Conservation (phyloP, 2,113 vertebrate genomes). For the Melanostigma gelatinosum region DNA sequence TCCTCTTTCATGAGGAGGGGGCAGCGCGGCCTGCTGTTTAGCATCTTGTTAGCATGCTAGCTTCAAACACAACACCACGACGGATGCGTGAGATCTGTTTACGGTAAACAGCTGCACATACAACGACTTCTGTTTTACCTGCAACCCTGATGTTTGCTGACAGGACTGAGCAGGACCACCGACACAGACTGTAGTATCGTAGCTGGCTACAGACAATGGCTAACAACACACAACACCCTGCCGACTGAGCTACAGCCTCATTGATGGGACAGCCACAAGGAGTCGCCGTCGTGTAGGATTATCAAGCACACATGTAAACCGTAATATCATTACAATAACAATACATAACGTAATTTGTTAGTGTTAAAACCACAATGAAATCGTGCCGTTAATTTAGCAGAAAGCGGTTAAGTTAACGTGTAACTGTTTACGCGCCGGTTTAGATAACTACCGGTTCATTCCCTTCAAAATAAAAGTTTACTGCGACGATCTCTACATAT, state of each 20-base stretch:
- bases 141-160: conserved; percentile 35
- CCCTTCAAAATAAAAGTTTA: conserved; percentile 38
- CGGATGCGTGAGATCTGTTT: rapidly evolving
- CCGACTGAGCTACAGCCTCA: background rate
- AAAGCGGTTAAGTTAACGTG: background rate
- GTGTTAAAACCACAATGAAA: background rate
- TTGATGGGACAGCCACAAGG: conserved; percentile 37
- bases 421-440: background rate
- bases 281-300: conserved; percentile 28
- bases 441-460: background rate
- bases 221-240: conserved; percentile 37
- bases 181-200: background rate
- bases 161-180: conserved; percentile 22
- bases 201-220: conserved; percentile 61
- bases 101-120: background rate
- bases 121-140: conserved; percentile 48
- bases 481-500: background rate
- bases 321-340: background rate
- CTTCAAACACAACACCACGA: background rate
- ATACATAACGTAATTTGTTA: too few species aligned
- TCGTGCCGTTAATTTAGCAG: background rate
- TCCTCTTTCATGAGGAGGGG: conserved; percentile 15
- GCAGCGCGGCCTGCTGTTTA: conserved; percentile 55
- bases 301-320: background rate
- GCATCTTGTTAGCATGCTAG: conserved; percentile 32